A percentile compares a stretch with the other conserved stretches of the same genome.
phyloP scores from a whole-genome alignment of 2,888 invertebrate genomes.

The Trypoxylon attenuatum region DNA sequence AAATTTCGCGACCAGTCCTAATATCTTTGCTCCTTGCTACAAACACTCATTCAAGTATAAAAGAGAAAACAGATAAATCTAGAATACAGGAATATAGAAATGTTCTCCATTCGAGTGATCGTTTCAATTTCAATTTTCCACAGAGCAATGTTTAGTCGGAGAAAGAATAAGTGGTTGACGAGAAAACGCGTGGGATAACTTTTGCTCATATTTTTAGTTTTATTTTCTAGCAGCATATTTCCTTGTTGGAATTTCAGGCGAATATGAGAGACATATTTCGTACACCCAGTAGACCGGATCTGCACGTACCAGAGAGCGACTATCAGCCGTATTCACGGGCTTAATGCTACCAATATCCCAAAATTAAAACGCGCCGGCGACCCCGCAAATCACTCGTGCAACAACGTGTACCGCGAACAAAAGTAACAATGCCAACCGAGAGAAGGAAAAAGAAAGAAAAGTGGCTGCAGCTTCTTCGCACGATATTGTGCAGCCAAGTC shows the following conservation, averaged over 20 bases:
- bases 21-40: too few relatives aligned
- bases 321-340: conserved; percentile 47
- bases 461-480: conserved; percentile 5
- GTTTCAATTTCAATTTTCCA: background rate
- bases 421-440: conserved; percentile 42
- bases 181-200: background rate
- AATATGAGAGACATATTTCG: conserved; percentile 8
- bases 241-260: too few relatives aligned
- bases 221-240: too few relatives aligned
- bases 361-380: conserved; percentile 61
- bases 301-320: conserved; percentile 33
- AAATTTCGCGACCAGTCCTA: too few relatives aligned
- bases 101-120: too few relatives aligned
- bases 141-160: too few relatives aligned
- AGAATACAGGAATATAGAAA: too few relatives aligned
- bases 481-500: background rate
- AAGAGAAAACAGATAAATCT: too few relatives aligned
- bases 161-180: too few relatives aligned
- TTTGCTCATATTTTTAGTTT: background rate
- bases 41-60: too few relatives aligned
- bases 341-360: conserved; percentile 63
- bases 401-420: conserved; percentile 43
- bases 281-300: conserved; percentile 42
- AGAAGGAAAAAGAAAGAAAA: conserved; percentile 21
- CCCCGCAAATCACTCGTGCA: conserved; percentile 62